Base-by-base conservation (phyloP, 2,797 vertebrate species). In the Lateolabrax maculatus region DNA sequence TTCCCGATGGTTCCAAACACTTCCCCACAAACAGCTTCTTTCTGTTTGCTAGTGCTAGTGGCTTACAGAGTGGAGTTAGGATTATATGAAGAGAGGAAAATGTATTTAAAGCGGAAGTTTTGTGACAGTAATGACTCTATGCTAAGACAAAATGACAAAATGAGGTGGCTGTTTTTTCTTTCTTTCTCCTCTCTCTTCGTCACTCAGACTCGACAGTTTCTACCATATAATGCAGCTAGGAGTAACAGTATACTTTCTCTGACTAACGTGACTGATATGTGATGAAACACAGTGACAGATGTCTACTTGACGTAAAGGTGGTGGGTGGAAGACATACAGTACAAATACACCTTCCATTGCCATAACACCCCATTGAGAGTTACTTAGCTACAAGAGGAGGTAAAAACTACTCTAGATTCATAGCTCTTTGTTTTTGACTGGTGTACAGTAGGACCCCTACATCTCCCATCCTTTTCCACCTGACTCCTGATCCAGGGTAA, bases 371-470 rank as follows among this genome's bases (percentile, higher is more conserved):
- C 87, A 90, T 52, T 79, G 82, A 93, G 83, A 89, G 85, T 86
- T 87, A 88, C 83, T 74, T 68, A 90, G 91, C 91, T 94, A 93
- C 90, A 91, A 89, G 87, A 92, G 78, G 84, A 92, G 90, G 91
- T 90, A 88, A 89, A 87, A 89, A 84, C 90, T 91, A 94, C 46
- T 90, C 92, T 91, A 93, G 80, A 91, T 82, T 89, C 69, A 90
- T 90, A 92, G 90, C 93, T 91, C 92, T 92, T 94, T 84, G 91
- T 88, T 85, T 86, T 88, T 79, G 87, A 92, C 87, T 87, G 83
- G 85, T 91, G 86, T 87, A 90, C 84, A 90, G 67, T 67, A 81
- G 88, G 87, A 87, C 77, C 87, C 70, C 68, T 46, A 55, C 74
- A 53, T 65, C 61, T 66, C 67, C 61, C 64, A 70, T 58, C 60